Conservation (phyloP, 2,888 invertebrate species). For the Endotricha flammealis region DNA sequence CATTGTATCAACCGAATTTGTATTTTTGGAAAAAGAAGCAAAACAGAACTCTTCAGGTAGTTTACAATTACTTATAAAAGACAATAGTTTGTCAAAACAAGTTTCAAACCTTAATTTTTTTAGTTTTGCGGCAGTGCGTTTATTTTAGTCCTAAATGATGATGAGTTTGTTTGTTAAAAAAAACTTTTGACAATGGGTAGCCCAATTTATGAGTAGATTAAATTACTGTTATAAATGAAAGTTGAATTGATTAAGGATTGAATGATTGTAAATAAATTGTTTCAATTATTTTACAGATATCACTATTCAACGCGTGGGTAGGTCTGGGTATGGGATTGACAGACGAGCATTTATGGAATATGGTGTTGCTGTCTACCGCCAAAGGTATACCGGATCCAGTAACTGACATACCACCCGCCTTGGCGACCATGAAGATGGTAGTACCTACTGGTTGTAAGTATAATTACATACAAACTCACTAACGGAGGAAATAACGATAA, state of each 20-base stretch:
- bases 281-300: conserved; percentile 32
- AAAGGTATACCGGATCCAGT: conserved; percentile 48
- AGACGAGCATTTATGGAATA: conserved; percentile 25
- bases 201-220: too few relatives aligned
- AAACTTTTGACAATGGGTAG: too few relatives aligned
- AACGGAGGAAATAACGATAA: too few relatives aligned
- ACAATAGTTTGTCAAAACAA: neutral
- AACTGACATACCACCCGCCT: conserved; percentile 59
- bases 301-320: conserved; percentile 49
- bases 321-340: conserved; percentile 31
- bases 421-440: conserved; percentile 43
- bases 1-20: conserved; percentile 58
- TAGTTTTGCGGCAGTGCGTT: too few relatives aligned
- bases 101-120: too few relatives aligned
- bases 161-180: too few relatives aligned
- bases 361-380: conserved; percentile 39
- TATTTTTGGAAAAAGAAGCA: conserved; percentile 54
- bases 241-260: too few relatives aligned
- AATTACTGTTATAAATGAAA: conserved; percentile 4
- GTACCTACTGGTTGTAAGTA: conserved; percentile 28
- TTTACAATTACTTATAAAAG: neutral
- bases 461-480: too few relatives aligned
- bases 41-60: conserved; percentile 43
- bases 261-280: too few relatives aligned
- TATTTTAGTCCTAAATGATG: too few relatives aligned